A percentile compares a stretch with the other conserved stretches of the same genome.
Conservation (phyloP, 2,797 vertebrate species). For the Smutsia gigantea region DNA sequence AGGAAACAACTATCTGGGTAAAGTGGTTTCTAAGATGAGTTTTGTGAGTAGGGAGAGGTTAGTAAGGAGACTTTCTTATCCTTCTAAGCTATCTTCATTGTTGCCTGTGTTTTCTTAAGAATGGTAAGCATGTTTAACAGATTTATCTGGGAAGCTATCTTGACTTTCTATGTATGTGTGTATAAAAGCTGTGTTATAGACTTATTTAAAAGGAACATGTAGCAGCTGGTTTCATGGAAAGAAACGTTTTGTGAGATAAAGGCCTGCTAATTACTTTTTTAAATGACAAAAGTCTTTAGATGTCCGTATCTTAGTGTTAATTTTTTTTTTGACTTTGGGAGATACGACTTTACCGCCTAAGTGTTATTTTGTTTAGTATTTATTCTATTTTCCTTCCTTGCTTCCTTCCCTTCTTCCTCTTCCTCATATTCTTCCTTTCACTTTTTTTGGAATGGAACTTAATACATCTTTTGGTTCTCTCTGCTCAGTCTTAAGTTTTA, state of each 20-base stretch:
- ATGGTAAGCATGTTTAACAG: background rate
- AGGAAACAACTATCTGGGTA: background rate
- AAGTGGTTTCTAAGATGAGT: slow-evolving; percentile 22
- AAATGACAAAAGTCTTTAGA: background rate
- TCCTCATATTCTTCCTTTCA: background rate
- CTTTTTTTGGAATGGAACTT: background rate
- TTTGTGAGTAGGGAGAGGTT: background rate
- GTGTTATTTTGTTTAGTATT: background rate
- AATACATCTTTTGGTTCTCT: slow-evolving; percentile 30
- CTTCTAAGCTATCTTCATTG: background rate
- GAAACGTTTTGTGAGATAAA: background rate
- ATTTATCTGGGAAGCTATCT: background rate
- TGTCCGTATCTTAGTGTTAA: background rate
- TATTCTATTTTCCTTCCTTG: background rate
- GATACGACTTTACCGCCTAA: background rate
- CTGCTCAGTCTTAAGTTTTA: slow-evolving; percentile 6
- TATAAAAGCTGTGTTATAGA: background rate
- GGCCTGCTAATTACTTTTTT: background rate
- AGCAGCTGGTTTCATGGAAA: background rate
- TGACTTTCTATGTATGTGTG: background rate
- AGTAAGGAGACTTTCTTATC: background rate
- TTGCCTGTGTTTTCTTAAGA: background rate
- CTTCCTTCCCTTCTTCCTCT: background rate
- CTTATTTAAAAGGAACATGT: background rate
- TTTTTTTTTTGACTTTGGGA: background rate